A percentile compares a stretch with the other conserved stretches of the same genome.
Conservation (phyloP, 2,797 vertebrate genomes). For the Amblyopsis hoosieri region DNA sequence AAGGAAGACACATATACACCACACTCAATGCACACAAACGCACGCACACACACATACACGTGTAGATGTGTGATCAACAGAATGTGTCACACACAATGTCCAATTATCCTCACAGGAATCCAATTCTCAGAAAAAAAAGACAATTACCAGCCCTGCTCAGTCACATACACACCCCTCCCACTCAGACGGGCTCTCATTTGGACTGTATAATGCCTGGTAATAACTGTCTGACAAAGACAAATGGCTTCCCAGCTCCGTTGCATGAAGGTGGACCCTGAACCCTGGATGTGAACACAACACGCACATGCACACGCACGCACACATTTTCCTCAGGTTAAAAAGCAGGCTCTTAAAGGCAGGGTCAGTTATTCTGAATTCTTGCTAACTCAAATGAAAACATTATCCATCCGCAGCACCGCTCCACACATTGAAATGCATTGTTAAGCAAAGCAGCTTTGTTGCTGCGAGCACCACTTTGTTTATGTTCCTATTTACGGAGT, state of each 20-base stretch:
- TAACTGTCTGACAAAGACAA: constrained; percentile 64
- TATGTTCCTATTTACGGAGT: too few species aligned
- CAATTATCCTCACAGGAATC: constrained; percentile 29
- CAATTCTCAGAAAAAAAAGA: constrained; percentile 24
- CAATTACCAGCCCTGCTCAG: constrained; percentile 16
- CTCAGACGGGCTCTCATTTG: constrained; percentile 42
- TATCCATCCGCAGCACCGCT: too few species aligned
- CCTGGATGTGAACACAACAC: constrained; percentile 22
- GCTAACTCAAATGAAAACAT: too few species aligned
- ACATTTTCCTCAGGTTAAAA: constrained; percentile 24
- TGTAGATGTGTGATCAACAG: neutral
- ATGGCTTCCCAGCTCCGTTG: constrained; percentile 39
- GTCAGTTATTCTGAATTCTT: too few species aligned
- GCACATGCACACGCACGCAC: neutral
- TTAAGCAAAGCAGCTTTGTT: too few species aligned
- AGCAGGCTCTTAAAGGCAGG: neutral
- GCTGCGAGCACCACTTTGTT: too few species aligned
- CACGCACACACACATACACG: constrained; percentile 8
- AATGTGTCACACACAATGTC: constrained; percentile 15
- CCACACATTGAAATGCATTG: too few species aligned
- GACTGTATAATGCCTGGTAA: constrained; percentile 52
- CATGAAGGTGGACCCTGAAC: constrained; percentile 38
- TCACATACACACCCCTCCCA: constrained; percentile 2
- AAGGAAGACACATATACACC: neutral
- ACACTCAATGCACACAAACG: constrained; percentile 1